Evolutionary conservation across 2,113 vertebrate genomes (phyloP).

Genomic region (Barnardius zonarius): DNA sequence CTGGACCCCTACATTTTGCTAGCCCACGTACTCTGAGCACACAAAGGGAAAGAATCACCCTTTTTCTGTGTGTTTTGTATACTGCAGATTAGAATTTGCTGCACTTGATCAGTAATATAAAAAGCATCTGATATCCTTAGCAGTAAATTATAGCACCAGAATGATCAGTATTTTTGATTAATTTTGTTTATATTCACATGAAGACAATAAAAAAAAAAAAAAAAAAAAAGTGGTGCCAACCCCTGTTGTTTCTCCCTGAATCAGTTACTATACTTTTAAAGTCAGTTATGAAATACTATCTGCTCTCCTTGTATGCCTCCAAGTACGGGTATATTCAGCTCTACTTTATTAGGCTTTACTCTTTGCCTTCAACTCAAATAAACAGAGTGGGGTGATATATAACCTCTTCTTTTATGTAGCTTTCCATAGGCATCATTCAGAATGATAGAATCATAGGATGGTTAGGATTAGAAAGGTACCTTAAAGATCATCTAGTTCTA

Average conservation of each 20-base stretch:
- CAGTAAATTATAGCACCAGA: not conserved
- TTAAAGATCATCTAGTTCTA: not conserved
- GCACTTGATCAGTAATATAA: not conserved
- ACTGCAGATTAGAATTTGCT: not conserved
- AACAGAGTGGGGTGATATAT: not conserved
- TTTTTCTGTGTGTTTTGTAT: not conserved
- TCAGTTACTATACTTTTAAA: not conserved
- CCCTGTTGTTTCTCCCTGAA: not conserved
- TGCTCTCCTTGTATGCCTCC: not conserved
- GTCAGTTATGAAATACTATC: not conserved
- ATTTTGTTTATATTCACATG: not conserved
- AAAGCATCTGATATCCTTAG: not conserved
- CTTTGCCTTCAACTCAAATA: not conserved
- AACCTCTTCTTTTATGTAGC: not conserved
- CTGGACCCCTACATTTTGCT: not conserved
- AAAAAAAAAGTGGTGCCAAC: not conserved
- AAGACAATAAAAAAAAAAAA: not conserved
- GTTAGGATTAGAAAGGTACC: not conserved
- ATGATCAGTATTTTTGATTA: not conserved
- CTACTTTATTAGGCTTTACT: not conserved
- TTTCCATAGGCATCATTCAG: not conserved
- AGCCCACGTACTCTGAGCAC: not conserved
- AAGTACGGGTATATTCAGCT: not conserved
- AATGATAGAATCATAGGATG: not conserved
- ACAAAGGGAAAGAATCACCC: not conserved